Base-by-base conservation (phyloP, 2,797 vertebrate genomes). In the Triplophysa yarkandensis region DNA sequence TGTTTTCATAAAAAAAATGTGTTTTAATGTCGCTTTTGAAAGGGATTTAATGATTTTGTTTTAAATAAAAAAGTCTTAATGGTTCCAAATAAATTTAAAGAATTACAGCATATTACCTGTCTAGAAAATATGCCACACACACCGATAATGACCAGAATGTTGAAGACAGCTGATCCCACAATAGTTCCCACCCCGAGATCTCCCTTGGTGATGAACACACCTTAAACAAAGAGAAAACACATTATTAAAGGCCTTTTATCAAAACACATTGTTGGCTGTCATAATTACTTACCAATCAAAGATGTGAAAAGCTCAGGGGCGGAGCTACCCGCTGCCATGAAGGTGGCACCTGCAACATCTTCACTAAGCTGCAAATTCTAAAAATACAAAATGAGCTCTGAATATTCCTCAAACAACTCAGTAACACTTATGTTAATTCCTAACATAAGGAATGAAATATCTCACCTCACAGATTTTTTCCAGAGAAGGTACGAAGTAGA, bases 261-360 rank as follows among this genome's bases (percentile, higher is more conserved):
- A 13, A 73, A 44, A 43, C 21, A 30, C 21, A 75, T 2, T 0
- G 7, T 23, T 13, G 23, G 23, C 48, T 2, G 55, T 36, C 8
- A 27, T 25, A 14, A 43, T 46, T 41, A 91, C 90, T 89, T 69
- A 93, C 93, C 93, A 84, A 94, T 94, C 82, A 94, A 79, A 71
- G 93, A 94, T 39, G 92, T 93, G 84, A 94, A 94, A 28, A 94
- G 92, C 83, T 94, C 93, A 0, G 93, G 93, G 63, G 93, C 92
- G 0, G 93, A 94, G 86, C 93, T 94, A 32, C 93, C 93, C 3
- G 93, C 93, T 61, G 93, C 93, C 93, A 94, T 94, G 79, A 94
- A 94, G 44, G 93, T 94, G 72, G 93, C 93, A 52, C 93, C 92
- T 0, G 93, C 93, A 78, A 94, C 93, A 86, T 94, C 92, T 82